These are phyloP conservation scores for Eupithecia inturbata DNA, from an alignment of 2,888 invertebrate genomes.

Conservation along the genomic window DNA sequence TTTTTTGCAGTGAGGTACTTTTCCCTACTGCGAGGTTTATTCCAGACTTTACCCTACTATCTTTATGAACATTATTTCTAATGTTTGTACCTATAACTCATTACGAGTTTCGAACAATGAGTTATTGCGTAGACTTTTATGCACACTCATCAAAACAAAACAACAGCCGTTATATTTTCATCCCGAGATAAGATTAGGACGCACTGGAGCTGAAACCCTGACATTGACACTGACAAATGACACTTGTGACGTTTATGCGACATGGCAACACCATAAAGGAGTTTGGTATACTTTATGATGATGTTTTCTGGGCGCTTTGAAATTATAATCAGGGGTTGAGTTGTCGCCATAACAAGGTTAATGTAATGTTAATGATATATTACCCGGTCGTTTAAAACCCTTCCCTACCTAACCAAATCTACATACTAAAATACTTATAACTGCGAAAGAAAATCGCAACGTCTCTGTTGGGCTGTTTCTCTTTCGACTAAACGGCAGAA, in stretches of 20 bases:
- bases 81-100: neutral
- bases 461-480: neutral
- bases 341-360: neutral
- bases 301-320: conserved; percentile 17
- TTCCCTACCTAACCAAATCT: neutral
- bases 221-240: conserved; percentile 35
- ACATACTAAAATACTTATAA: neutral
- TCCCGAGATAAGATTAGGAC: conserved; percentile 25
- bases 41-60: neutral
- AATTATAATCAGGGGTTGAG: conserved; percentile 7
- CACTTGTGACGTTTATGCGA: conserved; percentile 31
- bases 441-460: neutral
- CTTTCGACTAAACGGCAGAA: neutral
- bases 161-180: conserved; percentile 24
- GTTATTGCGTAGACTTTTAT: conserved; percentile 16
- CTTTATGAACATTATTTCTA: neutral
- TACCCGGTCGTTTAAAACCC: neutral
- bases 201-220: conserved; percentile 23
- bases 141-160: conserved; percentile 29
- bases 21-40: neutral
- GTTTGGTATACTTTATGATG: conserved; percentile 16
- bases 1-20: neutral
- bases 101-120: conserved; percentile 4
- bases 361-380: neutral
- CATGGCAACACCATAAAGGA: conserved; percentile 27